A percentile compares a stretch with the other conserved stretches of the same genome.
These are phyloP conservation scores for Gobio gobio DNA, from an alignment of 2,113 vertebrate species.

Conservation along the genomic window DNA sequence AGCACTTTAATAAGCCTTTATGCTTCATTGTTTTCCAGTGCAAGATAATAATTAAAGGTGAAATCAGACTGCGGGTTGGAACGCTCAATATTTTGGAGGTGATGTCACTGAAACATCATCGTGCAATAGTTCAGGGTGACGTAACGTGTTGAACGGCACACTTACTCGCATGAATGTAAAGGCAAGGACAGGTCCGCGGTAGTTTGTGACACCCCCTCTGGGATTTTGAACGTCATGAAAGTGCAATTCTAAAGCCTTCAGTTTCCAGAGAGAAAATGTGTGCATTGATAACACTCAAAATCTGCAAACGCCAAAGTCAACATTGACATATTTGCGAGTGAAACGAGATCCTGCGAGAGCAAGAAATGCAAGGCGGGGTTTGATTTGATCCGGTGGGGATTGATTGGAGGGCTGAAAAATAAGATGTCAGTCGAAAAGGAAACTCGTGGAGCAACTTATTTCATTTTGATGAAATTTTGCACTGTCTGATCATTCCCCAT, in stretches of 20 bases:
- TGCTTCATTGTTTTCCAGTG: neutral
- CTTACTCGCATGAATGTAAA: neutral
- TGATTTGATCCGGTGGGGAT: neutral
- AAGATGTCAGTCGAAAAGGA: neutral
- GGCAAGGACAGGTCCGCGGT: neutral
- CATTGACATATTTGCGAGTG: neutral
- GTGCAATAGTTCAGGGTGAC: neutral
- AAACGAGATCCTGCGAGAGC: neutral
- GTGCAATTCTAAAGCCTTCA: neutral
- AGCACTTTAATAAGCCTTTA: conserved; percentile 2
- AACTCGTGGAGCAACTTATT: neutral
- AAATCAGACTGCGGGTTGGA: neutral
- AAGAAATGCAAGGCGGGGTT: neutral
- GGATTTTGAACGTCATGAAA: no score
- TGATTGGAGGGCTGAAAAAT: neutral
- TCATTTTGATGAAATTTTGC: neutral
- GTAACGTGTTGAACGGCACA: neutral
- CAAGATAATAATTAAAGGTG: conserved; percentile 18
- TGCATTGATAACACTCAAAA: neutral
- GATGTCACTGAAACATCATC: neutral
- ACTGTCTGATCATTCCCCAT: neutral
- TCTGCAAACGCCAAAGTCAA: neutral
- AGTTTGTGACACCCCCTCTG: no score
- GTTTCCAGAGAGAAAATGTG: neutral
- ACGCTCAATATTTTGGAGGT: neutral